Base-by-base conservation (phyloP, 2,888 invertebrate genomes). In the Leptothorax acervorum region DNA sequence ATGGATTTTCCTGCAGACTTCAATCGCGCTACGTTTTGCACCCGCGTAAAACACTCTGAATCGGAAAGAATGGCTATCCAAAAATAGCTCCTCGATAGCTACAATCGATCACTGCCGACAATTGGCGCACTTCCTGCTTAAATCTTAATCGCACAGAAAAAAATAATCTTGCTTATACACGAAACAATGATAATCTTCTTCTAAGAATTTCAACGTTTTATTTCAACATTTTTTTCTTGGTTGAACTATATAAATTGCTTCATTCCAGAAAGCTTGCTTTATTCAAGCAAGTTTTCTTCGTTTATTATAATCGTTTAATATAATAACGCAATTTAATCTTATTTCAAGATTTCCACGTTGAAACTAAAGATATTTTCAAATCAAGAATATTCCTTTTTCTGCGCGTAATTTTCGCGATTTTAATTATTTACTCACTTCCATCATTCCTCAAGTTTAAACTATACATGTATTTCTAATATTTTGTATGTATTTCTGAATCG, bases 1-100 rank as follows among this genome's bases (percentile, higher is more conserved):
- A 85, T 89, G 68, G 73, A 83, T 73, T 75, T 82, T 82, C 82
- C 62, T 42, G 5, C 73, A 15, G 23, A 42, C 35, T 39, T 18
- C 18, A 48, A 51, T 53, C 42, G 31, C n/a, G 28, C 51, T 2
- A 74, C 11, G n/a, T 62, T 70, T 70, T 66, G 15, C 71, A 35
- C 28, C 18, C 15, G 78, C 45, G 28, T 63, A 35, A 71, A 42
- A 18, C 9, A 28, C 11, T 73, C 18, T 18, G 45, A 12, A 45
- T 39, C 9, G 55, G 15, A n/a, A 39, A 28, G 35, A 53, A 28
- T 53, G 23, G 1, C 28, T 23, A 35, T 23, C 11, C 28, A 45
- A 45, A 73, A 75, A 63, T 35, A 31, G 18, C 8, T 23, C 12
- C 4, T 3, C 31, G 2, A 28, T n/a, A 18, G 0, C 18, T 65